These are phyloP conservation scores for Plagiodera versicolora DNA, from an alignment of 2,888 invertebrate species.

Conservation along the genomic window DNA sequence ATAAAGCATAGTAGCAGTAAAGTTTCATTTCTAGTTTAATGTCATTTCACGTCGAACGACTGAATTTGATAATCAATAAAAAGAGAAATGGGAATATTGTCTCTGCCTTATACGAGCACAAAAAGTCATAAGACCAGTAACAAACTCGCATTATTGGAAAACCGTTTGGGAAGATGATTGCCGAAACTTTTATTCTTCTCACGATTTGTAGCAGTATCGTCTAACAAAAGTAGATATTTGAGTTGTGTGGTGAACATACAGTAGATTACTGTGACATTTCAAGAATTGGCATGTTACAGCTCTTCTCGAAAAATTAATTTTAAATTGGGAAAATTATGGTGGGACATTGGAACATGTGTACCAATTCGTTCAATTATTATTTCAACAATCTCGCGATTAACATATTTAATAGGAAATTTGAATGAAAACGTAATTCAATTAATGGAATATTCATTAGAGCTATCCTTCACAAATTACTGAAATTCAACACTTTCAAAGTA, in stretches of 20 bases:
- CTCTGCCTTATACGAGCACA: background rate
- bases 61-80: constrained; percentile 1
- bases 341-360: no score
- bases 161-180: background rate
- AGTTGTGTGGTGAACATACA: no score
- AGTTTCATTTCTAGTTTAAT: background rate
- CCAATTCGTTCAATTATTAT: background rate
- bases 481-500: no score
- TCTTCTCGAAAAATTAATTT: no score
- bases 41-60: background rate
- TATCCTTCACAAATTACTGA: no score
- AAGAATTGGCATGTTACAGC: no score
- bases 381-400: background rate
- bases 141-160: background rate
- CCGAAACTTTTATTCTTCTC: background rate
- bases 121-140: background rate
- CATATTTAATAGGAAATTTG: background rate
- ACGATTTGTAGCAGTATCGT: background rate
- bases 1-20: background rate
- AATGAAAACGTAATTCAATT: background rate
- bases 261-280: no score
- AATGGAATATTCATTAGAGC: no score
- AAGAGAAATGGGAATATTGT: background rate
- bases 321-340: no score
- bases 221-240: no score